Evolutionary conservation across 2,888 invertebrate species (phyloP).

Genomic region (Drosophila nr. fundita): DNA sequence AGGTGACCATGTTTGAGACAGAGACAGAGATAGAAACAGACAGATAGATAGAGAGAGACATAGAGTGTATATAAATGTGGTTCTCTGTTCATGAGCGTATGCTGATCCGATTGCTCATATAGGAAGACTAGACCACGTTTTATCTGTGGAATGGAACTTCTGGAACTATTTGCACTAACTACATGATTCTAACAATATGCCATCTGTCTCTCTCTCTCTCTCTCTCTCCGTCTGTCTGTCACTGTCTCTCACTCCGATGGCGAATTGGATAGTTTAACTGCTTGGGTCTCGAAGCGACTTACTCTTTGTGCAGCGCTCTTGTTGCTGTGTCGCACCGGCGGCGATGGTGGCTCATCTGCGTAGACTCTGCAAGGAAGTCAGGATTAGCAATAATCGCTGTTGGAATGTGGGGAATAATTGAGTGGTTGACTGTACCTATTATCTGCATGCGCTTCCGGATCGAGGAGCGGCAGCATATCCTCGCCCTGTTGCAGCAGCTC

Average conservation of each 20-base stretch:
- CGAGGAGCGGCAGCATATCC: conserved; percentile 86
- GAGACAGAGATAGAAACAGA: too few species aligned
- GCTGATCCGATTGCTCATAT: background rate
- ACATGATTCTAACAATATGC: background rate
- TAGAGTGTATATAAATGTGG: background rate
- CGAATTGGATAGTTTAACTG: background rate
- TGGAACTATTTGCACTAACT: background rate
- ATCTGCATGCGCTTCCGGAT: conserved; percentile 82
- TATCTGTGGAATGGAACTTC: background rate
- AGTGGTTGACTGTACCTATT: conserved; percentile 69
- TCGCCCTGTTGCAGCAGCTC: conserved; percentile 84
- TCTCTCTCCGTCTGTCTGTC: background rate
- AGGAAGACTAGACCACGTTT: background rate
- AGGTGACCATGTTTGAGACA: background rate
- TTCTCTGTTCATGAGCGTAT: too few species aligned
- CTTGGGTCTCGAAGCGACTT: conserved; percentile 18
- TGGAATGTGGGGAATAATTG: background rate
- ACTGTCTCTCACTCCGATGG: background rate
- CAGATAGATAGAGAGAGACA: background rate
- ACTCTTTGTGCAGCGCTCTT: conserved; percentile 60
- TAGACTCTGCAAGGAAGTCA: conserved; percentile 83
- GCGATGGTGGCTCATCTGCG: conserved; percentile 79
- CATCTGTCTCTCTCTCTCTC: background rate
- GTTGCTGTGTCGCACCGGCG: conserved; percentile 65
- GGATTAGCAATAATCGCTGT: background rate